These are phyloP conservation scores for Lithophane semibrunnea DNA, from an alignment of 2,888 invertebrate genomes.

Conservation along the genomic window DNA sequence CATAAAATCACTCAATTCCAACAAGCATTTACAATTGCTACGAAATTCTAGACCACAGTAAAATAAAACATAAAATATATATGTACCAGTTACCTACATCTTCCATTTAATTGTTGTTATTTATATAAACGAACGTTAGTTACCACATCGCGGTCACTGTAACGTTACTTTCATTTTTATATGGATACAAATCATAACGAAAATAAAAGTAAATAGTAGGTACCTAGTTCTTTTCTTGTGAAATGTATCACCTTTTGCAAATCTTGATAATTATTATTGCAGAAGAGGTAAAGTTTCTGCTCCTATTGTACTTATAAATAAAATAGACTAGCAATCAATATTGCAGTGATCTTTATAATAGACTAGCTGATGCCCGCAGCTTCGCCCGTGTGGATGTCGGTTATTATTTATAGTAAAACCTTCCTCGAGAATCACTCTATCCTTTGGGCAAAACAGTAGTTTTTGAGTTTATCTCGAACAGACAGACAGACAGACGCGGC, in stretches of 20 bases:
- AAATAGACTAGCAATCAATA: not conserved
- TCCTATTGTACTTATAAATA: not conserved
- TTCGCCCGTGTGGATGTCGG: too few relatives aligned
- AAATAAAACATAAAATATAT: slow-evolving; percentile 17
- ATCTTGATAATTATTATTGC: slow-evolving; percentile 4
- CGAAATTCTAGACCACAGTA: not conserved
- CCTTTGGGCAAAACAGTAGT: too few relatives aligned
- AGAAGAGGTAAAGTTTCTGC: not conserved
- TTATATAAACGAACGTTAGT: slow-evolving; percentile 33
- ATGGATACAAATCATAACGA: slow-evolving; percentile 13
- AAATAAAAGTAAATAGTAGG: slow-evolving; percentile 14
- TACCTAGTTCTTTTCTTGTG: not conserved
- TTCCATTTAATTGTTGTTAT: slow-evolving; percentile 18
- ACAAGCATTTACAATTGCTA: not conserved
- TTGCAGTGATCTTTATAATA: too few relatives aligned
- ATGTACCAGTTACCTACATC: slow-evolving; percentile 34
- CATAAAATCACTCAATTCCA: not conserved
- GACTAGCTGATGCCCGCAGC: too few relatives aligned
- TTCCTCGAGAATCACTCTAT: too few relatives aligned
- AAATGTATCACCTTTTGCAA: not conserved
- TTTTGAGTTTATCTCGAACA: too few relatives aligned
- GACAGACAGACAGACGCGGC: too few relatives aligned
- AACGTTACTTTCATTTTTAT: slow-evolving; percentile 47
- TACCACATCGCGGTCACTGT: slow-evolving; percentile 39
- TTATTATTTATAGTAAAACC: too few relatives aligned